Percentiles rank a stretch among this genome's conserved stretches.
Evolutionary conservation across 2,888 invertebrate species (phyloP).

Genomic region (Cremastinae sp.): DNA sequence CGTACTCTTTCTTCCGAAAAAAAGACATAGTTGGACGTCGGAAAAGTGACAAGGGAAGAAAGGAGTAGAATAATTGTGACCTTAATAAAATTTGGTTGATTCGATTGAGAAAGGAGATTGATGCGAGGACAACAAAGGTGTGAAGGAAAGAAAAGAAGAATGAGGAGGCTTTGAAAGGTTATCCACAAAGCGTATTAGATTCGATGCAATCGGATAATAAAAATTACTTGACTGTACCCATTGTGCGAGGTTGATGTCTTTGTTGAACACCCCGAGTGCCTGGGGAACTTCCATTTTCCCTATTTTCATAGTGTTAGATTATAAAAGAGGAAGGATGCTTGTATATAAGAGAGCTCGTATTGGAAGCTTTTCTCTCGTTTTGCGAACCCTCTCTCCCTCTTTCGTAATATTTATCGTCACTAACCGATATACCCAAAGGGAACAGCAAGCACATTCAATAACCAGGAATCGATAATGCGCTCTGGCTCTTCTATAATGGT

Average conservation of each 20-base stretch:
- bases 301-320: constrained; percentile 32
- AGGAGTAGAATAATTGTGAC: too few species aligned
- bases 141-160: constrained; percentile 4
- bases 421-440: constrained; percentile 34
- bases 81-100: neutral
- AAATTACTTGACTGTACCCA: constrained; percentile 47
- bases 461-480: constrained; percentile 40
- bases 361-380: constrained; percentile 22
- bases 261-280: constrained; percentile 23
- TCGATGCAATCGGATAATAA: constrained; percentile 51
- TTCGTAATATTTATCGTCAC: constrained; percentile 45
- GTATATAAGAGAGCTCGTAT: constrained; percentile 15
- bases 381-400: constrained; percentile 30
- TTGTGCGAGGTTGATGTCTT: constrained; percentile 49
- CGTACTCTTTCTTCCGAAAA: neutral
- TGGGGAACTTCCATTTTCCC: constrained; percentile 37
- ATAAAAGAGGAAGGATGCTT: constrained; percentile 18
- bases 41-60: neutral
- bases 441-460: constrained; percentile 24
- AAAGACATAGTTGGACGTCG: neutral
- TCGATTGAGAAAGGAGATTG: constrained; percentile 19
- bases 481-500: constrained; percentile 9
- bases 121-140: constrained; percentile 29
- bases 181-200: constrained; percentile 31
- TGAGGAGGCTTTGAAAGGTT: constrained; percentile 39